Conservation (phyloP, 2,797 vertebrate species). For the Platalea minor region DNA sequence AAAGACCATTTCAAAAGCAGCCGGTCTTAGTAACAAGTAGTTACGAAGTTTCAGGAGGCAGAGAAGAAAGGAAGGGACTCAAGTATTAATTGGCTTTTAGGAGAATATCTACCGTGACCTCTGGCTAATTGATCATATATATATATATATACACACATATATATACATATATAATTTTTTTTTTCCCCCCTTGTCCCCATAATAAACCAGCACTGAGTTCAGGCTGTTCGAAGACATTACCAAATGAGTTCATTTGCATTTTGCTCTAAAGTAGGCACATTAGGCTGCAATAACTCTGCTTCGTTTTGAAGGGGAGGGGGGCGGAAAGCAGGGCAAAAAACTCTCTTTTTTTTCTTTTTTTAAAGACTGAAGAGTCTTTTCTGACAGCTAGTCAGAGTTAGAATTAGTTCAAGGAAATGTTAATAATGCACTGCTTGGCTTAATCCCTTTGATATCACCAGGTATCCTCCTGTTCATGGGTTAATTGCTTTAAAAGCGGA, state of each 20-base stretch:
- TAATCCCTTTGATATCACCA: constrained; percentile 89
- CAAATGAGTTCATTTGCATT: constrained; percentile 76
- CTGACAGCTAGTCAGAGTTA: constrained; percentile 85
- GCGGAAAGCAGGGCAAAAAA: constrained; percentile 62
- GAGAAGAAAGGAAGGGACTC: constrained; percentile 39
- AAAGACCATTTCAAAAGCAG: constrained; percentile 43
- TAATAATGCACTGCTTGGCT: constrained; percentile 83
- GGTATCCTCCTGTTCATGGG: constrained; percentile 87
- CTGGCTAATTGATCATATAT: constrained; percentile 68
- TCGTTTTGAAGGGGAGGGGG: constrained; percentile 42
- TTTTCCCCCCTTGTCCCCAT: not conserved
- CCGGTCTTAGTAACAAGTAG: constrained; percentile 37
- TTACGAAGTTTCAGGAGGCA: constrained; percentile 54
- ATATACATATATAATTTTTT: not conserved
- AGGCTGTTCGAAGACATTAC: constrained; percentile 66
- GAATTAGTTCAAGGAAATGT: constrained; percentile 88
- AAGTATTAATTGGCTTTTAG: constrained; percentile 62
- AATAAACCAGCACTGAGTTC: constrained; percentile 49
- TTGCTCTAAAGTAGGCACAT: constrained; percentile 70
- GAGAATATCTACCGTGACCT: constrained; percentile 56
- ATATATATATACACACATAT: not conserved
- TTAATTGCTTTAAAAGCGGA: constrained; percentile 89
- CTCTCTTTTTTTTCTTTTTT: not conserved
- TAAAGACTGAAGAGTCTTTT: constrained; percentile 76
- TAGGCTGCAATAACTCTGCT: constrained; percentile 70